phyloP scores from a whole-genome alignment of 2,888 invertebrate species.

The Panzeria rudis region DNA sequence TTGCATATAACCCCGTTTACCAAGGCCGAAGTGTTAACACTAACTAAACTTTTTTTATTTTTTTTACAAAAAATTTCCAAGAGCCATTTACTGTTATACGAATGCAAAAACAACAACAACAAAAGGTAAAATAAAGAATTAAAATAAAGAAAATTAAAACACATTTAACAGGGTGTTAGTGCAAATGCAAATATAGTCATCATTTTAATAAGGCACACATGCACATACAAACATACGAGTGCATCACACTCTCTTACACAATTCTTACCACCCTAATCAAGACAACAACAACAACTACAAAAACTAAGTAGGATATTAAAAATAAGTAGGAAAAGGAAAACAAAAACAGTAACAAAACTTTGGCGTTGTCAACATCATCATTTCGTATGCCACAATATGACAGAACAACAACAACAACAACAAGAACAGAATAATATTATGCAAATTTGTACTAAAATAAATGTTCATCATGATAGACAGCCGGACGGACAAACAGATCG shows the following conservation, averaged over 20 bases:
- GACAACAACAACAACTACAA: slow-evolving; percentile 32
- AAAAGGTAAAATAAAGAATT: background rate
- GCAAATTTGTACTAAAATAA: slow-evolving; percentile 47
- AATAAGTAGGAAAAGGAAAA: slow-evolving; percentile 25
- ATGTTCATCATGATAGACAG: slow-evolving; percentile 15
- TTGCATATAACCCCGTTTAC: background rate
- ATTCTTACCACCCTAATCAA: slow-evolving; percentile 63
- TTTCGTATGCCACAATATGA: slow-evolving; percentile 64
- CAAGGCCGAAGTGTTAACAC: slow-evolving; percentile 35
- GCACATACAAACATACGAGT: background rate
- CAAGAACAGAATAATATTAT: slow-evolving; percentile 26
- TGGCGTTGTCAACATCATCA: slow-evolving; percentile 65
- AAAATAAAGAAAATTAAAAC: slow-evolving; percentile 2
- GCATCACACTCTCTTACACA: slow-evolving; percentile 22
- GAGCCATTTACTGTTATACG: slow-evolving; percentile 27
- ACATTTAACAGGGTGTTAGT: slow-evolving; percentile 56
- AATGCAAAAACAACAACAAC: slow-evolving; percentile 14
- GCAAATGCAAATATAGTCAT: slow-evolving; percentile 54
- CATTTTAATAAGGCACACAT: slow-evolving; percentile 23
- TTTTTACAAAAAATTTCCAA: slow-evolving; percentile 35
- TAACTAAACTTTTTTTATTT: background rate
- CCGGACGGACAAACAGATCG: background rate
- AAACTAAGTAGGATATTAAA: slow-evolving; percentile 34
- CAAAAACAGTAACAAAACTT: slow-evolving; percentile 53
- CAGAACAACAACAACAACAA: slow-evolving; percentile 36